Base-by-base conservation (phyloP, 2,888 invertebrate species). In the Xestia xanthographa region DNA sequence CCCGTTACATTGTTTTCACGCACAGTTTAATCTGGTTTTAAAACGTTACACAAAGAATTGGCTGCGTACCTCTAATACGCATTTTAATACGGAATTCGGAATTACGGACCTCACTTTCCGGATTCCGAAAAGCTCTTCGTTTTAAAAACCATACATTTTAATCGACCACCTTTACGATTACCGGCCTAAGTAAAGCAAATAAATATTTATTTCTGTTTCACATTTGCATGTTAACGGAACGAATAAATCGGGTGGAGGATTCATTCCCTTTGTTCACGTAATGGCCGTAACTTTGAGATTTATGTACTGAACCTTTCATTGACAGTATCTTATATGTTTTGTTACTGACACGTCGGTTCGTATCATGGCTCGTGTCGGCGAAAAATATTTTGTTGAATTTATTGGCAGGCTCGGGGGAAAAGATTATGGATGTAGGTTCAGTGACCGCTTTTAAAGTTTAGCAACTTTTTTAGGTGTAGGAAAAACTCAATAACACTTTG, bases 181-280 rank as follows among this genome's bases (percentile, higher is more conserved):
- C 79, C 67, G 75, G 68, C 79, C 72, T 84, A 84, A 88, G 83
- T 87, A 88, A 83, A 56, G 41, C 72, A 88, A 87, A 86, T 88
- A 89, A 89, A 91, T 88, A 90, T 90, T 89, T 87, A 83, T 86
- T 72, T 79, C 73, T 86, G 76, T 77, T 83, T 79, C 72, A 74
- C 80, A 84, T 87, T 88, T 85, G 82, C 82, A 87, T 85, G 81
- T 75, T 77, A 72, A 73, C 74, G 80, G 80, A 75, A 67, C 62
- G 67, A 77, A 82, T 87, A 86, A 87, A 88, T 88, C 74, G 83
- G 72, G 73, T 71, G 66, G 53, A 84, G 80, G 69, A 87, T 89
- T 88, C 80, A 87, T 90, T 86, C 86, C 76, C 73, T 91, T 91
- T 90, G 87, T 90, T 88, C 87, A 79, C 73, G 83, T 88, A 82